Percentiles rank a stretch among this genome's conserved stretches.
Conservation (phyloP, 2,113 vertebrate species). For the Cyanoliseus patagonus region DNA sequence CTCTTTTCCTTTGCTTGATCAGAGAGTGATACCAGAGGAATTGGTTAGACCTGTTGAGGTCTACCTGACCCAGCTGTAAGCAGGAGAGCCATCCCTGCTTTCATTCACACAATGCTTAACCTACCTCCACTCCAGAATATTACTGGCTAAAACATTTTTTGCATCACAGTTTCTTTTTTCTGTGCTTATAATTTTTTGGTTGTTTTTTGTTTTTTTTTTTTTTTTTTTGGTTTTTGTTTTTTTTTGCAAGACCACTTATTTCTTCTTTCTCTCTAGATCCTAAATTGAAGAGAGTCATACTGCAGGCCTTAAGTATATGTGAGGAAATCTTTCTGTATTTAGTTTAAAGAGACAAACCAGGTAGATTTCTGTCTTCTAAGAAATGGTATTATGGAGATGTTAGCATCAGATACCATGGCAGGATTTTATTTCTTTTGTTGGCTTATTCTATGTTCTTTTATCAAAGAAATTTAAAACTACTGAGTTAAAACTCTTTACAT, state of each 20-base stretch:
- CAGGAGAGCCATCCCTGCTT: neutral
- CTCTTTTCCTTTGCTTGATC: neutral
- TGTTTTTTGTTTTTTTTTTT: neutral
- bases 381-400: neutral
- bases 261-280: neutral
- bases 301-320: neutral
- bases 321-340: constrained; percentile 17
- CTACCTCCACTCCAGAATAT: neutral
- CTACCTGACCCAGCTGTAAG: neutral
- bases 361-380: neutral
- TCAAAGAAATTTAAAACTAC: neutral
- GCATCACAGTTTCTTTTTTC: neutral
- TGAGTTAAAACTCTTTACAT: neutral
- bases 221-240: neutral
- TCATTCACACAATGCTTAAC: neutral
- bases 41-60: neutral
- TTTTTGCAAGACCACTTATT: neutral
- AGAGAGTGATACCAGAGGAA: neutral
- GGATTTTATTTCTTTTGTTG: neutral
- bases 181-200: neutral
- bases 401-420: neutral
- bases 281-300: neutral
- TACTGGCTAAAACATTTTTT: neutral
- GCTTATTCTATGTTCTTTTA: neutral
- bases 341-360: neutral